Base-by-base conservation (phyloP, 2,888 invertebrate species). In the Physocephala rufipes region DNA sequence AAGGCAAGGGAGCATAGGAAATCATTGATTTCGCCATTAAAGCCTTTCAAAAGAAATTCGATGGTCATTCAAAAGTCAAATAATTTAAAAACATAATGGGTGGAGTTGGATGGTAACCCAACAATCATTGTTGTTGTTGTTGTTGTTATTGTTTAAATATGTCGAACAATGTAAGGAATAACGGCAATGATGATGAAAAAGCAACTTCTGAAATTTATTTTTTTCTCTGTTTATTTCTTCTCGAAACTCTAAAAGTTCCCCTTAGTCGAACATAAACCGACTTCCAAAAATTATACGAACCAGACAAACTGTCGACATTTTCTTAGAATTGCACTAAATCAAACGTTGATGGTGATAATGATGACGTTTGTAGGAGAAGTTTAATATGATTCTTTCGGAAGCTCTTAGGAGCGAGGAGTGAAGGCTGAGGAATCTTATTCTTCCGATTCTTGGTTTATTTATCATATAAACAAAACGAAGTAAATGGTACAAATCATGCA, bases 261-360 rank as follows among this genome's bases (percentile, higher is more conserved):
- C n/a, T 68, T 49, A 58, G 16, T 15, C 49, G 49, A n/a, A 15
- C 19, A 4, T 49, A 58, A 58, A 13, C 45, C 19, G 63, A 21
- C 63, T 63, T 16, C 58, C 21, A 53, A 51, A 55, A 53, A 16
- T 7, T 36, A 28, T 28, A 28, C 19, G n/a, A 28, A 49, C 71
- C 61, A 73, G 71, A 73, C 73, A 73, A 55, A 47, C 68, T 69
- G 73, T 73, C 73, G 73, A 73, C 73, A 71, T 71, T 73, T 73
- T 73, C 73, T 71, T 62, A 68, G 73, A 73, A 73, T 69, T 73
- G 28, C 73, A 47, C 71, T 73, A 73, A 73, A 73, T 73, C 73
- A 73, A 71, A 73, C 61, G 65, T 26, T 68, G 65, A 67, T 69
- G 71, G 71, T n/a, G n/a, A n/a, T n/a, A n/a, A n/a, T n/a, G n/a